Evolutionary conservation across 2,797 vertebrate species (phyloP), one percentile per base, ranked within the genome.

Genomic region (Columba guinea): DNA sequence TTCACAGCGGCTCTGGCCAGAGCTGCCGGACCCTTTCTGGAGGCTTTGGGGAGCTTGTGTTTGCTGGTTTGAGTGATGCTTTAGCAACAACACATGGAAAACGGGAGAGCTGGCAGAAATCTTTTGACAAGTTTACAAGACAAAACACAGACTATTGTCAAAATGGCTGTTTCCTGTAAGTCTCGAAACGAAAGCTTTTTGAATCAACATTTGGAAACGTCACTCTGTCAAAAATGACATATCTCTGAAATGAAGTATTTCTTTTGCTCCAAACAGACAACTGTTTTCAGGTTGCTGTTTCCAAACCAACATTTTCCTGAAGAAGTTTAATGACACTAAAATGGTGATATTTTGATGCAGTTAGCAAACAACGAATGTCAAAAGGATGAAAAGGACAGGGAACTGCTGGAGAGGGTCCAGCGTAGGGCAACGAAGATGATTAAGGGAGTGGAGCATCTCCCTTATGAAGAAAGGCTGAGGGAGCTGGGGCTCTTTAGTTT

Each of bases 191-290:
- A 55, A 74, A 81, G 78, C 44, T 67, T 91, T 91, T 76, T 46
- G 49, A 93, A 96, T 81, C 73, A 86, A 90, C 73, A 91, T 60
- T 90, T 60, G 80, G 83, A 90, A 81, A 77, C 56, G 74, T 62
- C 85, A 88, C 4, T 83, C 79, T 88, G 83, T 93, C 90, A 91
- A 39, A 92, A 64, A 41, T 71, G 69, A 87, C 87, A 55, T 51
- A 87, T 77, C 48, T 79, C 67, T 52, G 52, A 87, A 87, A 80
- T 34, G 5, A 39, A 30, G 75, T 76, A 69, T 83, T 77, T 91
- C 8, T 89, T 93, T 91, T 87, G 41, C 76, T 83, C 44, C 46
- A 59, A 90, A 73, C 71, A 89, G 82, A 83, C 11, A 56, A 67
- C 4, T 7, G 73, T 80, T 85, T 77, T 30, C 59, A 87, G 84